phyloP scores from a whole-genome alignment of 23 tunicate species.

The Phallusia fumigata region DNA sequence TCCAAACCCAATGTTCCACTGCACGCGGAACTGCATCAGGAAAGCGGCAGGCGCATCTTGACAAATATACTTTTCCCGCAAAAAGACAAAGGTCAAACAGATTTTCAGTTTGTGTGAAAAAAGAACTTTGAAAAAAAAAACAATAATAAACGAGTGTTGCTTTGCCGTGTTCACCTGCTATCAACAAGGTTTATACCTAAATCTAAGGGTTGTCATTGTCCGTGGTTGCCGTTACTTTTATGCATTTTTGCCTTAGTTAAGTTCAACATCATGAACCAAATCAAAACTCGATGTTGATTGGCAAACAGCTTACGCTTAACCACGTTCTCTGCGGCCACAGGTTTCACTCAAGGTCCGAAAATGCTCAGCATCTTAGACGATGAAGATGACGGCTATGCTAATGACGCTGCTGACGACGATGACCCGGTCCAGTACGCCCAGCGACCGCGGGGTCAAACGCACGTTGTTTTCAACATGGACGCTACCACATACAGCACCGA shows the following conservation, averaged over 20 bases:
- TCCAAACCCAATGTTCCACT: constrained; percentile 88
- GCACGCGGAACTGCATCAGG: constrained; percentile 50
- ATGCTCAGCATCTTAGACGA: constrained; percentile 13
- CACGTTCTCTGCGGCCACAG: neutral
- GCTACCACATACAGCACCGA: constrained; percentile 60
- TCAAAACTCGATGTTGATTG: too few species aligned
- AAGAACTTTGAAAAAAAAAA: too few species aligned
- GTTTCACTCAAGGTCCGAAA: neutral
- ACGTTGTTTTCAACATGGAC: constrained; percentile 71
- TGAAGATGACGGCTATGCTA: constrained; percentile 67
- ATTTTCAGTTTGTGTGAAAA: neutral
- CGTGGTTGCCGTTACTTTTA: too few species aligned
- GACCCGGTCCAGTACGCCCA: constrained; percentile 65
- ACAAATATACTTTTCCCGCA: constrained; percentile 88
- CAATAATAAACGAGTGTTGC: too few species aligned
- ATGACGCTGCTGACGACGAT: constrained; percentile 94
- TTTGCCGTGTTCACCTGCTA: too few species aligned
- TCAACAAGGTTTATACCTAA: too few species aligned
- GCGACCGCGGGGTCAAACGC: constrained; percentile 65
- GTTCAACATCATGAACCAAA: too few species aligned
- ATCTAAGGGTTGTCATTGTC: too few species aligned
- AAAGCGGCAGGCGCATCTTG: constrained; percentile 39
- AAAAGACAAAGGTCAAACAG: constrained; percentile 51
- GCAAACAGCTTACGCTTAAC: too few species aligned
- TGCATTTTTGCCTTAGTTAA: too few species aligned